A percentile compares a stretch with the other conserved stretches of the same genome.
phyloP scores from a whole-genome alignment of 2,888 invertebrate genomes.

The Arctia plantaginis region DNA sequence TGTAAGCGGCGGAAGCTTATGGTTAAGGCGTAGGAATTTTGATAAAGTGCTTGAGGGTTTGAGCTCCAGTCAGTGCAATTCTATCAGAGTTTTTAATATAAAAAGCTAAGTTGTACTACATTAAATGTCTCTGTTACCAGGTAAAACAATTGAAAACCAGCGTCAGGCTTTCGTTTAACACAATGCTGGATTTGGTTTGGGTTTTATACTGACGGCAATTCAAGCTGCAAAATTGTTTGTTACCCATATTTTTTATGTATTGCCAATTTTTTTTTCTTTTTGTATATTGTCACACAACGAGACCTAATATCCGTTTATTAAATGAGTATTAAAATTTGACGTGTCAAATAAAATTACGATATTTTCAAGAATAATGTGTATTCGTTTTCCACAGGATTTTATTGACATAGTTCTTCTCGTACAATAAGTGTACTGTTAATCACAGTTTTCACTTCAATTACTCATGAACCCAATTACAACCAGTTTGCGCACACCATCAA shows the following conservation, averaged over 20 bases:
- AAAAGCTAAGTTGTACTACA: neutral
- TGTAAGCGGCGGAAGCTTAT: too few relatives aligned
- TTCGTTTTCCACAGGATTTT: neutral
- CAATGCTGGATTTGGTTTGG: too few relatives aligned
- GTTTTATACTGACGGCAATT: neutral
- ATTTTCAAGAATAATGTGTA: too few relatives aligned
- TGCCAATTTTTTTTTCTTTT: neutral
- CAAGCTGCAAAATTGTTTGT: neutral
- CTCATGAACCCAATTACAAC: conserved; percentile 7
- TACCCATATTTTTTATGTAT: neutral
- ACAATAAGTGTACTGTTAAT: neutral
- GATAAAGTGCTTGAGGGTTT: neutral
- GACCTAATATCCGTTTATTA: neutral
- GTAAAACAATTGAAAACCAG: too few relatives aligned
- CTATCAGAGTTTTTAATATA: neutral
- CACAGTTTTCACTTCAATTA: conserved; percentile 8
- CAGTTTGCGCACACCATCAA: conserved; percentile 14
- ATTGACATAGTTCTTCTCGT: neutral
- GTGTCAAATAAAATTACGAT: too few relatives aligned
- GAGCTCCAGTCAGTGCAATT: too few relatives aligned
- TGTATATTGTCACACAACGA: neutral
- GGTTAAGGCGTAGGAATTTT: too few relatives aligned
- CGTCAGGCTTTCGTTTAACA: too few relatives aligned
- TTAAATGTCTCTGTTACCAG: neutral
- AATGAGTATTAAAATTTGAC: neutral